Conservation (phyloP, 92 coral and sea anemone genomes). For the Isaurus tuberculatus region DNA sequence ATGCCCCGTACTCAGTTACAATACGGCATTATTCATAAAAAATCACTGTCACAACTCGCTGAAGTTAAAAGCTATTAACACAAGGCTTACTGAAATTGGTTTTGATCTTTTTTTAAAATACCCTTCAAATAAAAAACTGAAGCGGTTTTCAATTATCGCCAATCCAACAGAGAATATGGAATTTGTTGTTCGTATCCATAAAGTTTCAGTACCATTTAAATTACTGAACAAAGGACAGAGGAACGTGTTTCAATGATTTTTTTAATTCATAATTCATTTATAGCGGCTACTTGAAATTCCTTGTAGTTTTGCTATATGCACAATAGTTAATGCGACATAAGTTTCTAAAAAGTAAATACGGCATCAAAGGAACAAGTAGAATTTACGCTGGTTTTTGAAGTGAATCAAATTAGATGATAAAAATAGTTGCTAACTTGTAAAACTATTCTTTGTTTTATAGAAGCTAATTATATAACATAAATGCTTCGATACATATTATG, state of each 20-base stretch:
- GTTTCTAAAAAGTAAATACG: neutral
- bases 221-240: neutral
- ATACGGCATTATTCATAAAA: slow-evolving; percentile 1
- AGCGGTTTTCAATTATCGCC: slow-evolving; percentile 31
- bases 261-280: slow-evolving; percentile 32
- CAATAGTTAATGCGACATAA: neutral
- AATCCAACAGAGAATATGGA: slow-evolving; percentile 33
- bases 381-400: no score
- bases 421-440: neutral
- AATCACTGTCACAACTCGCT: slow-evolving; percentile 26
- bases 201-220: slow-evolving; percentile 9
- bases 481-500: no score
- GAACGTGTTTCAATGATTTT: no score
- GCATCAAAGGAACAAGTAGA: neutral
- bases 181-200: slow-evolving; percentile 20
- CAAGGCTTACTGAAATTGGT: slow-evolving; percentile 20
- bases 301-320: neutral
- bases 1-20: slow-evolving; percentile 22
- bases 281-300: neutral
- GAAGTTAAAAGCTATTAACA: slow-evolving; percentile 33
- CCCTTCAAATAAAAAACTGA: slow-evolving; percentile 26
- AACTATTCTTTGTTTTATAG: no score
- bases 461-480: no score
- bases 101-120: slow-evolving; percentile 8
- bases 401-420: neutral